These are phyloP conservation scores for Bubalus kerabau DNA, from an alignment of 2,113 vertebrate genomes.

Conservation along the genomic window DNA sequence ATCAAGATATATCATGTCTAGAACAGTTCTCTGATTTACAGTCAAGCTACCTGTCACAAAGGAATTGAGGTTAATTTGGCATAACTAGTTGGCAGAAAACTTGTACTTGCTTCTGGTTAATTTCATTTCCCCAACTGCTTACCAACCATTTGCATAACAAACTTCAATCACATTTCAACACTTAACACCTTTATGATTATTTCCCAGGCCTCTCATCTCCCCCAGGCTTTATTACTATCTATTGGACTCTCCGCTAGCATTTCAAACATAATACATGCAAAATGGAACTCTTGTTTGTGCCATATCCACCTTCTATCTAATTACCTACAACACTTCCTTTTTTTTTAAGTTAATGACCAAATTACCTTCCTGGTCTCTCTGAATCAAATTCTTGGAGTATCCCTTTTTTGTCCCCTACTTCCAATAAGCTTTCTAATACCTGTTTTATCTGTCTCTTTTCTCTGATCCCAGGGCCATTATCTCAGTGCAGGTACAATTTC, in stretches of 20 bases:
- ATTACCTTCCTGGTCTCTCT: not conserved
- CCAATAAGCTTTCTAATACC: not conserved
- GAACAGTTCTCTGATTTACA: not conserved
- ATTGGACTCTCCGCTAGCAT: not conserved
- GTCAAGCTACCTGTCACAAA: not conserved
- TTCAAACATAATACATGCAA: not conserved
- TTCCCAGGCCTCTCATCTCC: not conserved
- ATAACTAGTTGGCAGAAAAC: not conserved
- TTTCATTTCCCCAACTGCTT: not conserved
- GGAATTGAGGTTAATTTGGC: constrained; percentile 38
- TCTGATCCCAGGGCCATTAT: not conserved
- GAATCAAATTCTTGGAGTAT: not conserved
- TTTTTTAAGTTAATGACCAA: not conserved
- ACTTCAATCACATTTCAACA: not conserved
- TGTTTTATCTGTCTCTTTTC: not conserved
- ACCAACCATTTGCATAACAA: not conserved
- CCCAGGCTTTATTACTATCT: not conserved
- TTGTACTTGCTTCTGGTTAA: not conserved
- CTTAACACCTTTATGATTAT: not conserved
- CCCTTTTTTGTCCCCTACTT: not conserved
- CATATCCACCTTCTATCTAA: not conserved
- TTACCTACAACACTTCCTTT: not conserved
- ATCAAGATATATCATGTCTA: not conserved
- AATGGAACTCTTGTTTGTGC: not conserved
- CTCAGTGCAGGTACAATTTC: not conserved